A percentile compares a stretch with the other conserved stretches of the same genome.
phyloP scores from a whole-genome alignment of 2,888 invertebrate genomes.

The Boloria euphrosyne region DNA sequence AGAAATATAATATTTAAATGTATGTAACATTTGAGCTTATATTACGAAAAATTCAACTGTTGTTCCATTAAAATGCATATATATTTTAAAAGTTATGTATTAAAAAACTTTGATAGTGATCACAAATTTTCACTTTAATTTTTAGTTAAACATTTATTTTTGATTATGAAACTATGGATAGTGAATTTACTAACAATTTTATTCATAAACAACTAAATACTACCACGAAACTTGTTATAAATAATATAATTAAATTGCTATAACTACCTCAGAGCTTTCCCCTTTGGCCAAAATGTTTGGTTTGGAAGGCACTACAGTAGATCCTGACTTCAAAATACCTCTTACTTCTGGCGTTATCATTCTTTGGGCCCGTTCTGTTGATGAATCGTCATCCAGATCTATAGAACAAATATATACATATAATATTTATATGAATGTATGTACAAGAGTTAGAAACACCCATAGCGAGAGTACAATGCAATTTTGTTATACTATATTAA shows the following conservation, averaged over 20 bases:
- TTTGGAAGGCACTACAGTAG: constrained; percentile 70
- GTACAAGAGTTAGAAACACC: constrained; percentile 1
- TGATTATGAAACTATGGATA: no score
- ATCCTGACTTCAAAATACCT: constrained; percentile 80
- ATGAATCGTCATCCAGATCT: constrained; percentile 73
- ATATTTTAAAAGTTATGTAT: background rate
- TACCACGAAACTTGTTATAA: background rate
- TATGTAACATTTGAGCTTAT: no score
- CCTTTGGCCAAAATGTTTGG: constrained; percentile 70
- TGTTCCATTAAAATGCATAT: no score
- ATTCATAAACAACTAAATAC: no score
- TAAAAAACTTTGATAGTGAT: no score
- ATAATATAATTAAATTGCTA: background rate
- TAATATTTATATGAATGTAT: background rate
- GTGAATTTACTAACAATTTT: no score
- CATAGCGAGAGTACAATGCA: constrained; percentile 6
- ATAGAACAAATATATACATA: constrained; percentile 40
- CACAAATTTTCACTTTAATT: no score
- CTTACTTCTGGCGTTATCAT: constrained; percentile 80
- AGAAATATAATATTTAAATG: constrained; percentile 22
- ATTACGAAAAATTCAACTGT: no score
- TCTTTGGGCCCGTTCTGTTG: constrained; percentile 78
- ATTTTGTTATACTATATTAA: background rate
- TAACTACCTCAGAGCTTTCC: constrained; percentile 77
- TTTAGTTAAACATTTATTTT: no score